phyloP scores from a whole-genome alignment of 2,113 vertebrate genomes.

The Otis tarda region DNA sequence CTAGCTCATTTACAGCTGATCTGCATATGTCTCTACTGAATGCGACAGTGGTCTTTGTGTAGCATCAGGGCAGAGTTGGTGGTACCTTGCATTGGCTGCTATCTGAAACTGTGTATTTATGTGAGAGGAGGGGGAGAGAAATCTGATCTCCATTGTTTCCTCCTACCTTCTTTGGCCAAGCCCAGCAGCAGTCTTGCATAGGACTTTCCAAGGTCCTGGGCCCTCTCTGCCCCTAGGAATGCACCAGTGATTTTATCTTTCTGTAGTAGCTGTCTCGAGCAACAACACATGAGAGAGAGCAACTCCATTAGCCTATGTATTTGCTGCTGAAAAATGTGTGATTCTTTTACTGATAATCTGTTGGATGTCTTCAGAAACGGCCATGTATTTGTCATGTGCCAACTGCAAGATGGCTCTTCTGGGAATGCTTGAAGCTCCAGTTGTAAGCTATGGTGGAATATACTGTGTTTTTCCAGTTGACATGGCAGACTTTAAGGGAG shows the following conservation, averaged over 20 bases:
- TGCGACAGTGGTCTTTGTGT: neutral
- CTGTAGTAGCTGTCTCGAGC: neutral
- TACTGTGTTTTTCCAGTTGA: neutral
- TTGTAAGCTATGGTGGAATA: neutral
- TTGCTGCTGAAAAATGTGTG: neutral
- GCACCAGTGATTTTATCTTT: neutral
- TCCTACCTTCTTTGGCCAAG: neutral
- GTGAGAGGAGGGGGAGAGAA: neutral
- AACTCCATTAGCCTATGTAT: neutral
- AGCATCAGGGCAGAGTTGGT: neutral
- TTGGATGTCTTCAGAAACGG: neutral
- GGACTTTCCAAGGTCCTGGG: neutral
- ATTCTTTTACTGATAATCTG: neutral
- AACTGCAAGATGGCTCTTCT: neutral
- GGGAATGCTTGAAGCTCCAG: neutral
- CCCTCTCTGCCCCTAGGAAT: neutral
- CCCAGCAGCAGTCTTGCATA: neutral
- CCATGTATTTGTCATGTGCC: neutral
- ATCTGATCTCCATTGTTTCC: neutral
- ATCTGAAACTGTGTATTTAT: neutral
- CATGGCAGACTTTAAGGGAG: neutral
- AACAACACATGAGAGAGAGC: neutral
- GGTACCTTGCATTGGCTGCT: neutral
- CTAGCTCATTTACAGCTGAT: neutral
- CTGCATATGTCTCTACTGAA: fast-evolving